phyloP scores from a whole-genome alignment of 2,888 invertebrate genomes.

The Rhabditophanes sp. region DNA sequence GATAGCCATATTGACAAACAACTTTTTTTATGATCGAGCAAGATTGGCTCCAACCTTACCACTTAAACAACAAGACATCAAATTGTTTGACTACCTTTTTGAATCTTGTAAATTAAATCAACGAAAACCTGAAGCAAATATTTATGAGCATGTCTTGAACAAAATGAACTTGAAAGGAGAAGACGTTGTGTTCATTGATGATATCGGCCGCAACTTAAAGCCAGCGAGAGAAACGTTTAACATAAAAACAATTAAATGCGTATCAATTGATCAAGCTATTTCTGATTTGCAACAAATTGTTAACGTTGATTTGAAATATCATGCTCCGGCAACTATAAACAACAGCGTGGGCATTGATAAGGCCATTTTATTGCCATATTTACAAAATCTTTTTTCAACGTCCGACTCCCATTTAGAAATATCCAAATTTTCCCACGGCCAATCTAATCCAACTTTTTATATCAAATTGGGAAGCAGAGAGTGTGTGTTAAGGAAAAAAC shows the following conservation, averaged over 20 bases:
- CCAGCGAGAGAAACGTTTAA: slow-evolving; percentile 37
- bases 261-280: slow-evolving; percentile 6
- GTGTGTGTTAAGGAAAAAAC: slow-evolving; percentile 48
- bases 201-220: slow-evolving; percentile 46
- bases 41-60: slow-evolving; percentile 19
- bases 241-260: slow-evolving; percentile 11
- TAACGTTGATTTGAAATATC: slow-evolving; percentile 8
- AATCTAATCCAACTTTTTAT: slow-evolving; percentile 49
- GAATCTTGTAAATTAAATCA: slow-evolving; percentile 46
- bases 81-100: slow-evolving; percentile 39
- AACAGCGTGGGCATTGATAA: slow-evolving; percentile 1
- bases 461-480: slow-evolving; percentile 43
- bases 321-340: slow-evolving; percentile 9
- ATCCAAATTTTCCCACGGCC: slow-evolving; percentile 44
- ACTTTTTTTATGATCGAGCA: slow-evolving; percentile 42
- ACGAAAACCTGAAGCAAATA: slow-evolving; percentile 46
- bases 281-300: slow-evolving; percentile 12
- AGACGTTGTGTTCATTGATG: slow-evolving; percentile 46
- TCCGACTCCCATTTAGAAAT: slow-evolving; percentile 6
- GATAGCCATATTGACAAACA: slow-evolving; percentile 48
- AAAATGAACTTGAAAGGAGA: slow-evolving; percentile 26
- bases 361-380: slow-evolving; percentile 7
- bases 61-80: slow-evolving; percentile 1
- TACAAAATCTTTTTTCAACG: slow-evolving; percentile 7
- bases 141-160: slow-evolving; percentile 43